Conservation (phyloP, 2,888 invertebrate species). For the Clitarchus hookeri region DNA sequence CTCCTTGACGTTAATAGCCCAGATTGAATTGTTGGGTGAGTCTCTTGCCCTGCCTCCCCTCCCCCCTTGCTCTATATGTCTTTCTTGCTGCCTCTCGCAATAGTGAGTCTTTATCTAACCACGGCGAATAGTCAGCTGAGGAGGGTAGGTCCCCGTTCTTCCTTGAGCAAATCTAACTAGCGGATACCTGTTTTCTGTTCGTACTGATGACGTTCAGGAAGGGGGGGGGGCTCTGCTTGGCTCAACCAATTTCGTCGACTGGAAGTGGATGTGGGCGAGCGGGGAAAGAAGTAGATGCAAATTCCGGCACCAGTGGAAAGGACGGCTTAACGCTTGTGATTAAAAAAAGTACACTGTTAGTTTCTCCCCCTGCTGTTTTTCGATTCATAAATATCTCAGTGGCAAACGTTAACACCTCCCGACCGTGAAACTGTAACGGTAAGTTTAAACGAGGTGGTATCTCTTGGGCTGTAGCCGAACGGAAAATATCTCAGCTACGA, state of each 20-base stretch:
- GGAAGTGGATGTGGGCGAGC: not conserved
- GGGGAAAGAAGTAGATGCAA: not conserved
- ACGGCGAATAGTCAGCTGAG: not conserved
- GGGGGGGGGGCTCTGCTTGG: not conserved
- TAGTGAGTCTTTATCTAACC: not conserved
- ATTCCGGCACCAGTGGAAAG: not conserved
- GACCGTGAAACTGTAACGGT: too few relatives aligned
- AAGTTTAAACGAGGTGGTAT: too few relatives aligned
- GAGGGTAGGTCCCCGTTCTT: not conserved
- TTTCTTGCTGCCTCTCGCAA: not conserved
- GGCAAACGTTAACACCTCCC: too few relatives aligned
- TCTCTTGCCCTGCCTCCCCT: not conserved
- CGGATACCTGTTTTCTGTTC: not conserved
- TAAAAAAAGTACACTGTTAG: too few relatives aligned
- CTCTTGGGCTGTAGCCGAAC: too few relatives aligned
- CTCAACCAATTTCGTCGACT: not conserved
- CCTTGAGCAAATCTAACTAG: not conserved
- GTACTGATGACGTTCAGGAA: too few relatives aligned
- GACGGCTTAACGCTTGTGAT: too few relatives aligned
- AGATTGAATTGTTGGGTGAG: not conserved
- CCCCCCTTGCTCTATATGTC: not conserved
- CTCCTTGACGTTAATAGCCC: slow-evolving; percentile 14
- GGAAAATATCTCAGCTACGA: too few relatives aligned
- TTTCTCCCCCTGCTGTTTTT: too few relatives aligned
- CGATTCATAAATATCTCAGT: too few relatives aligned